These are phyloP conservation scores for Chascanopsetta lugubris DNA, from an alignment of 2,113 vertebrate genomes.

Conservation along the genomic window DNA sequence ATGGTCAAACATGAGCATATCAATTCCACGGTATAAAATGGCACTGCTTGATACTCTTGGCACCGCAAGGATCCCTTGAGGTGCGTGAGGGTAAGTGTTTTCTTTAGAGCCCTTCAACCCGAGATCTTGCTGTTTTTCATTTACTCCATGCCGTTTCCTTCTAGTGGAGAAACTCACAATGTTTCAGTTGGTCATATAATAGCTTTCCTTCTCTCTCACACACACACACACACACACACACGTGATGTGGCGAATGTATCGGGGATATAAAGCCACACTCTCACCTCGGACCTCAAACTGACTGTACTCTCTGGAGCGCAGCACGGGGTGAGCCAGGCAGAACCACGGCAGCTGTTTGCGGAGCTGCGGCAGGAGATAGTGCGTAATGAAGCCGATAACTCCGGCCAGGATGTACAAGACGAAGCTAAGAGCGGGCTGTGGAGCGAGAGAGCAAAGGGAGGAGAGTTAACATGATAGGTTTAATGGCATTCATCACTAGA, in stretches of 20 bases:
- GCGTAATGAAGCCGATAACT: conserved; percentile 87
- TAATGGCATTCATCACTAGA: background rate
- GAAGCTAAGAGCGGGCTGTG: conserved; percentile 88
- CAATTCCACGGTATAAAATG: no score
- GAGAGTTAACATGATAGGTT: background rate
- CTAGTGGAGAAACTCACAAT: background rate
- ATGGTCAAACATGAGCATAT: no score
- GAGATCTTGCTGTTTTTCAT: conserved; percentile 11
- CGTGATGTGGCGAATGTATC: background rate
- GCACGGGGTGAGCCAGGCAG: conserved; percentile 89
- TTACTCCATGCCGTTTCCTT: conserved; percentile 20
- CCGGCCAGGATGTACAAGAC: conserved; percentile 89
- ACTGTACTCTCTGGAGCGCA: conserved; percentile 90
- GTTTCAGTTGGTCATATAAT: background rate
- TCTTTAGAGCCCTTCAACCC: conserved; percentile 12
- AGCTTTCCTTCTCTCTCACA: background rate
- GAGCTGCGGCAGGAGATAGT: conserved; percentile 91
- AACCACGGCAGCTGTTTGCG: conserved; percentile 94
- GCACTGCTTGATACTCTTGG: background rate
- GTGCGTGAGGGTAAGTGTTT: conserved; percentile 16
- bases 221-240: no score
- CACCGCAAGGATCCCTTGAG: background rate
- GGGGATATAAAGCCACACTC: conserved; percentile 34
- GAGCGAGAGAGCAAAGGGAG: conserved; percentile 1
- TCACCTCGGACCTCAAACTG: conserved; percentile 93